phyloP scores from a whole-genome alignment of 2,888 invertebrate species.

The Drosophila melanosoma region DNA sequence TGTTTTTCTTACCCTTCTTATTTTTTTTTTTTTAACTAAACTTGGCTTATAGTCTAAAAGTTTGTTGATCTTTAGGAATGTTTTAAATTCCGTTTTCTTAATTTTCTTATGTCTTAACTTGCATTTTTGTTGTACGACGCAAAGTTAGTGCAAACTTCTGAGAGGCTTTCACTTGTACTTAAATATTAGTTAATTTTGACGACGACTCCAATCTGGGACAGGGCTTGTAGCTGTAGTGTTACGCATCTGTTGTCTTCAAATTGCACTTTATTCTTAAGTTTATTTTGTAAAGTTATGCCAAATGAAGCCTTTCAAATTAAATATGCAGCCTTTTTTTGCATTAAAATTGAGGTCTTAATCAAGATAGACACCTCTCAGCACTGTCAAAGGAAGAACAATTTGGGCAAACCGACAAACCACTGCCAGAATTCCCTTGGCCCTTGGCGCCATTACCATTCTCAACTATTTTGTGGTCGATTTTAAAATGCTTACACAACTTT shows the following conservation, averaged over 20 bases:
- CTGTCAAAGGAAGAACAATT: neutral
- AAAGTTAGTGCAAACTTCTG: slow-evolving; percentile 15
- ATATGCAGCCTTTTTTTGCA: neutral
- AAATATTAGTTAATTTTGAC: neutral
- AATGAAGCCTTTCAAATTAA: too few species aligned
- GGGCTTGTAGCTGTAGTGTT: neutral
- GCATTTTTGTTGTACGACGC: slow-evolving; percentile 20
- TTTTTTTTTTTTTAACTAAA: slow-evolving; percentile 9
- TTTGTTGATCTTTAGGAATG: slow-evolving; percentile 19
- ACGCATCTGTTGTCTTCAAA: neutral
- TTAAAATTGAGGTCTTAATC: slow-evolving; percentile 2
- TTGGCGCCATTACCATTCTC: slow-evolving; percentile 28
- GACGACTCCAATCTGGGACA: too few species aligned
- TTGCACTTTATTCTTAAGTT: neutral
- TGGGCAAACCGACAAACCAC: neutral
- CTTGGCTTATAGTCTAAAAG: slow-evolving; percentile 20
- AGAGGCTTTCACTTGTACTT: slow-evolving; percentile 11
- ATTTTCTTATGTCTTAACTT: slow-evolving; percentile 22
- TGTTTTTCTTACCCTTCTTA: slow-evolving; percentile 10
- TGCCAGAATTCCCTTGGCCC: neutral
- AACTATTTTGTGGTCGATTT: slow-evolving; percentile 54
- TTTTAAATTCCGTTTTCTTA: slow-evolving; percentile 13
- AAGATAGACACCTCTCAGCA: neutral
- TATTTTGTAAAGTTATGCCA: neutral
- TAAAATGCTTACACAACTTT: slow-evolving; percentile 75